phyloP scores from a whole-genome alignment of 1,140 invertebrate genomes.

The Atta texana region DNA sequence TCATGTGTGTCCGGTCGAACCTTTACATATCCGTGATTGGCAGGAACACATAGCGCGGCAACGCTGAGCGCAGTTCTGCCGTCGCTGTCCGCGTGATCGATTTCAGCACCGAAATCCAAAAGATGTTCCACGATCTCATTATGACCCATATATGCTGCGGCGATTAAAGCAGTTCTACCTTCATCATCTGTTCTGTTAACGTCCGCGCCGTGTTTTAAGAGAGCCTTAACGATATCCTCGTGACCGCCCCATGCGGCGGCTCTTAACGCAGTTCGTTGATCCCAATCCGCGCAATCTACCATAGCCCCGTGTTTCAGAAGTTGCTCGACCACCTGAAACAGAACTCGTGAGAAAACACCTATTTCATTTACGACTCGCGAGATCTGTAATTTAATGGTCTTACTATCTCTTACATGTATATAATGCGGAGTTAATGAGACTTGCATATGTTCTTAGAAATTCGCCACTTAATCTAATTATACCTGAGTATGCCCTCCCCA shows the following conservation, averaged over 20 bases:
- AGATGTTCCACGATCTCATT: conserved; percentile 96
- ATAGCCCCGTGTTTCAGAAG: conserved; percentile 93
- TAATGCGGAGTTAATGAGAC: neutral
- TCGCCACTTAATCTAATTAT: conserved; percentile 49
- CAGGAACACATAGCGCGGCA: conserved; percentile 95
- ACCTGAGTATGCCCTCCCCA: conserved; percentile 97
- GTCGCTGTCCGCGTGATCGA: conserved; percentile 95
- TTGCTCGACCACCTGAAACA: conserved; percentile 91
- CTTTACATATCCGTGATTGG: conserved; percentile 91
- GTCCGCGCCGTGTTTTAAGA: conserved; percentile 91
- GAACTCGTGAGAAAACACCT: conserved; percentile 7
- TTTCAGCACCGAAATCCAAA: conserved; percentile 93
- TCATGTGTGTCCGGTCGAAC: conserved; percentile 72
- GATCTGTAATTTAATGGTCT: conserved; percentile 22
- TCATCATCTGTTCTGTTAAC: conserved; percentile 95
- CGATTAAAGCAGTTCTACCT: conserved; percentile 95
- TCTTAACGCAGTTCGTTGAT: conserved; percentile 91
- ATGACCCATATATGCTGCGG: conserved; percentile 96
- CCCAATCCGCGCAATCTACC: conserved; percentile 92
- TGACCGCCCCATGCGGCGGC: conserved; percentile 96
- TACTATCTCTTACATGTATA: neutral
- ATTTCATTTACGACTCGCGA: neutral
- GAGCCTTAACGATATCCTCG: conserved; percentile 91
- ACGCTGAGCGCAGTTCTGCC: conserved; percentile 97
- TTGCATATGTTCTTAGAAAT: conserved; percentile 10